These are phyloP conservation scores for Rhopalosiphum maidis DNA, from an alignment of 1,140 invertebrate genomes.

Conservation along the genomic window DNA sequence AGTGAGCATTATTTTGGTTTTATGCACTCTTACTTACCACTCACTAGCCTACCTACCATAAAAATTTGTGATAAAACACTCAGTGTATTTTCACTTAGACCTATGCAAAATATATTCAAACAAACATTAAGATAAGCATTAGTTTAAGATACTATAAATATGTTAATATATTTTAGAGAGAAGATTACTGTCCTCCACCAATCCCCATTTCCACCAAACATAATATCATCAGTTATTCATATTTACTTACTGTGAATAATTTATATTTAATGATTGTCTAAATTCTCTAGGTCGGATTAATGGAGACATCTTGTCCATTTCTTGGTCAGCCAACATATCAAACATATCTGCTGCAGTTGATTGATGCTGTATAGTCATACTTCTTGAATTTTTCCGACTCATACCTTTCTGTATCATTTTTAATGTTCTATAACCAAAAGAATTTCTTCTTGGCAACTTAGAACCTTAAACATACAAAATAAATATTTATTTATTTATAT, in stretches of 20 bases:
- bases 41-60: neutral
- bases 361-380: conserved; percentile 64
- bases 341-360: conserved; percentile 59
- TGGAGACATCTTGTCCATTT: conserved; percentile 60
- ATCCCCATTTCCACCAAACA: neutral
- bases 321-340: conserved; percentile 59
- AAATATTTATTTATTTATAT: neutral
- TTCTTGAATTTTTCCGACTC: conserved; percentile 63
- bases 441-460: conserved; percentile 59
- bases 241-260: conserved; percentile 45
- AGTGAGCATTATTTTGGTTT: neutral
- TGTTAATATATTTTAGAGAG: no score
- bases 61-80: neutral
- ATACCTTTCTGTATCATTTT: conserved; percentile 64
- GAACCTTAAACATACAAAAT: conserved; percentile 48
- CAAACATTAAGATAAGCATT: neutral
- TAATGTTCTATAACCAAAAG: conserved; percentile 80
- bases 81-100: neutral
- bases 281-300: conserved; percentile 59
- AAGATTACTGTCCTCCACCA: neutral
- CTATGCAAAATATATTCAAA: neutral
- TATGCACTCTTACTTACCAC: neutral
- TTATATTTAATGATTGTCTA: conserved; percentile 46
- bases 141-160: neutral
- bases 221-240: neutral